Evolutionary conservation across 2,113 vertebrate genomes (phyloP), one percentile per base, ranked within the genome.

Genomic region (Axis porcinus): DNA sequence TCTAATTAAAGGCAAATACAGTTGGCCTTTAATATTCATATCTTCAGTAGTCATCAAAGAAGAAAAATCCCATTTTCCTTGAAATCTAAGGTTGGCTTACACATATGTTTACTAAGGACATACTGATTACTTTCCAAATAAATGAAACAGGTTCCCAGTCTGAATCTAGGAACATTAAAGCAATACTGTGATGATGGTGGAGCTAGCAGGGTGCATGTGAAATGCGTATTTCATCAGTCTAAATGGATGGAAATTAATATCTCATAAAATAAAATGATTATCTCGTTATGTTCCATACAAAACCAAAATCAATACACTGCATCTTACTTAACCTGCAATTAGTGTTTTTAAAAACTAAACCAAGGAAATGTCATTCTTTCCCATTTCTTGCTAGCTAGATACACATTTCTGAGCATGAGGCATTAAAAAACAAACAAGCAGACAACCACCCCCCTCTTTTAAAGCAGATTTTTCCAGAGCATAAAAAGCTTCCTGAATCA

Each of bases 251-350:
- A 89, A 98, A 86, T 0, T 0, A 98, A 97, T 95, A 94, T 81
- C 79, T 89, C 93, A 93, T 92, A 96, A 96, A 98, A 97, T 90
- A 89, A 96, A 86, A 97, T 21, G 57, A 98, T 93, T 96, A 97
- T 89, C 82, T 96, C 96, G 50, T 6, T 79, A 96, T 86, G 62
- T 81, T 94, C 79, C 60, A 67, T 87, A 84, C 67, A 91, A 97
- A 98, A 97, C 97, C 97, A 97, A 97, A 96, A 98, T 98, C 97
- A 98, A 98, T 98, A 97, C 36, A 79, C 36, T 79, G n/a, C 97
- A 97, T 98, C 98, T 98, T 98, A 97, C 98, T 98, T 99, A 98
- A 98, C 96, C 98, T 98, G 97, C 97, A 98, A 98, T 98, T 98
- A 98, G 97, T 94, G 50, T 82, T 8, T 40, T 43, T 86, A 96